phyloP scores from a whole-genome alignment of 2,888 invertebrate genomes.

The Torymus texanus region DNA sequence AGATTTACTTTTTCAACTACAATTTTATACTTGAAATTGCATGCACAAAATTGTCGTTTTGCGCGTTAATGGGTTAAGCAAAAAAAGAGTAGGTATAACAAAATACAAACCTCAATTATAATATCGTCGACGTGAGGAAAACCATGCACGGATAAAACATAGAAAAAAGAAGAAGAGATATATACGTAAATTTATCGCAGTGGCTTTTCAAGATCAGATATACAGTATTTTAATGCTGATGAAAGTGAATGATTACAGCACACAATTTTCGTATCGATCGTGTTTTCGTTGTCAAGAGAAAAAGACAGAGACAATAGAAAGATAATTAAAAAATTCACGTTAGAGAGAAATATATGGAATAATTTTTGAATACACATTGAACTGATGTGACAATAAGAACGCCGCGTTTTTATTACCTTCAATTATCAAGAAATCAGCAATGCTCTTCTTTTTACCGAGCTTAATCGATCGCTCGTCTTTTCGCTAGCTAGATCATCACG shows the following conservation, averaged over 20 bases:
- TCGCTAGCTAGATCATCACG: constrained; percentile 15
- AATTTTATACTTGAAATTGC: too few species aligned
- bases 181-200: constrained; percentile 19
- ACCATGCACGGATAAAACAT: constrained; percentile 52
- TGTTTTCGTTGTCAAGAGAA: neutral
- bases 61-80: too few species aligned
- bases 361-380: neutral
- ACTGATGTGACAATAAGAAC: neutral
- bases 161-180: constrained; percentile 28
- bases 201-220: neutral
- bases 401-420: constrained; percentile 15
- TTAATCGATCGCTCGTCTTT: constrained; percentile 16
- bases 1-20: too few species aligned
- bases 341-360: too few species aligned
- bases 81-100: neutral
- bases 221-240: neutral
- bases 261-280: constrained; percentile 1
- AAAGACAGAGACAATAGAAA: neutral
- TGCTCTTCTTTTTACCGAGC: constrained; percentile 18
- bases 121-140: constrained; percentile 31
- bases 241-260: constrained; percentile 8
- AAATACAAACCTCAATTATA: constrained; percentile 54
- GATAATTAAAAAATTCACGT: too few species aligned
- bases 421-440: constrained; percentile 8
- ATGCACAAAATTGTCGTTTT: too few species aligned